These are phyloP conservation scores for Mohoua ochrocephala DNA, from an alignment of 2,113 vertebrate genomes.

Conservation along the genomic window DNA sequence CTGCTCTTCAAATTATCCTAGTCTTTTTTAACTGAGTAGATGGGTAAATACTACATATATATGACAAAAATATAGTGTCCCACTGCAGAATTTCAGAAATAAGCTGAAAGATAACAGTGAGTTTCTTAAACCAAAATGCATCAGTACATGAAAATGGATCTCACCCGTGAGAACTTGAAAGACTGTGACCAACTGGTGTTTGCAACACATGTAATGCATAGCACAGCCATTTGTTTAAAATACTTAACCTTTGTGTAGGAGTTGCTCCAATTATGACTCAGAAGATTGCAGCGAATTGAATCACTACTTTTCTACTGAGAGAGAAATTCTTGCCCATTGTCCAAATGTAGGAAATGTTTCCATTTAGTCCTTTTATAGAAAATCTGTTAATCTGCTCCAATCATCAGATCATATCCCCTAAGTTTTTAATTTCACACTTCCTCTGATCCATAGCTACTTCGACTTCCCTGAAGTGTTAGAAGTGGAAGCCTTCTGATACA, in stretches of 20 bases:
- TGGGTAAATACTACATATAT: neutral
- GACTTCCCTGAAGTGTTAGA: no score
- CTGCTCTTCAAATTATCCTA: neutral
- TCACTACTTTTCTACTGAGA: neutral
- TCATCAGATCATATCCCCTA: no score
- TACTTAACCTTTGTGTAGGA: neutral
- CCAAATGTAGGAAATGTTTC: no score
- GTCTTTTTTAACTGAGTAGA: neutral
- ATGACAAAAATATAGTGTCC: neutral
- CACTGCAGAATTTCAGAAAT: neutral
- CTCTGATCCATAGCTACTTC: no score
- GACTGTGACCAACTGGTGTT: neutral
- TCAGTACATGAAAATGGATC: neutral
- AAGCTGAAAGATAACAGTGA: neutral
- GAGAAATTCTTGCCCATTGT: no score
- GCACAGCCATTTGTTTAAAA: slow-evolving; percentile 11
- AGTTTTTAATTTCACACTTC: no score
- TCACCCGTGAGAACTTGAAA: neutral
- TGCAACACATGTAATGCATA: no score
- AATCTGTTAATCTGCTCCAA: no score
- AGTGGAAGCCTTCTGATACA: no score
- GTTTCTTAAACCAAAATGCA: neutral
- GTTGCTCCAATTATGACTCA: neutral
- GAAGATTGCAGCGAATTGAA: neutral
- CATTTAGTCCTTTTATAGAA: no score